phyloP scores from a whole-genome alignment of 2,113 vertebrate species.

The Delphinapterus leucas region DNA sequence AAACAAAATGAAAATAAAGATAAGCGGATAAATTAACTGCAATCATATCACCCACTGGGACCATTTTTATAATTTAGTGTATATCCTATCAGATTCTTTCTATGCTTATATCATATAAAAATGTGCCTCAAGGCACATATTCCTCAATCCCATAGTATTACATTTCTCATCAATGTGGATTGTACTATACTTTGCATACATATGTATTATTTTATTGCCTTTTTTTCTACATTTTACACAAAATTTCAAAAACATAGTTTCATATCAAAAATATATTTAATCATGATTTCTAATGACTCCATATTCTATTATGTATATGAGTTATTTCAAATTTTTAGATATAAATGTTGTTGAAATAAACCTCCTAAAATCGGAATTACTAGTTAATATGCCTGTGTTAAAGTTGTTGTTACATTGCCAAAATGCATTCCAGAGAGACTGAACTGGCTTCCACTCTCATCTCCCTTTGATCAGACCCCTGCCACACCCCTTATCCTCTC shows the following conservation, averaged over 20 bases:
- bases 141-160: background rate
- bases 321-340: background rate
- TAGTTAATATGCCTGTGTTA: background rate
- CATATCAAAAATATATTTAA: background rate
- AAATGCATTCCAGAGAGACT: background rate
- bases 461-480: background rate
- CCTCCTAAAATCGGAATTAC: background rate
- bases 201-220: background rate
- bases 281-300: background rate
- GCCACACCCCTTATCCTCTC: background rate
- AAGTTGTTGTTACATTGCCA: background rate
- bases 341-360: background rate
- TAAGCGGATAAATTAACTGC: background rate
- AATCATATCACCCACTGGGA: background rate
- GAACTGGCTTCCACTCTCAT: background rate
- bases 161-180: background rate
- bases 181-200: background rate
- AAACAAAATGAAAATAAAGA: slow-evolving; percentile 21
- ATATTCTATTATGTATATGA: background rate
- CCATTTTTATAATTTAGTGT: slow-evolving; percentile 2
- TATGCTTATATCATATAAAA: background rate
- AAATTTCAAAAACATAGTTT: slow-evolving; percentile 1
- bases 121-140: background rate
- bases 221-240: background rate
- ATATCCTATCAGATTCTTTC: background rate